A percentile compares a stretch with the other conserved stretches of the same genome.
Conservation (phyloP, 1,140 invertebrate species). For the Rhagoletis zephyria region DNA sequence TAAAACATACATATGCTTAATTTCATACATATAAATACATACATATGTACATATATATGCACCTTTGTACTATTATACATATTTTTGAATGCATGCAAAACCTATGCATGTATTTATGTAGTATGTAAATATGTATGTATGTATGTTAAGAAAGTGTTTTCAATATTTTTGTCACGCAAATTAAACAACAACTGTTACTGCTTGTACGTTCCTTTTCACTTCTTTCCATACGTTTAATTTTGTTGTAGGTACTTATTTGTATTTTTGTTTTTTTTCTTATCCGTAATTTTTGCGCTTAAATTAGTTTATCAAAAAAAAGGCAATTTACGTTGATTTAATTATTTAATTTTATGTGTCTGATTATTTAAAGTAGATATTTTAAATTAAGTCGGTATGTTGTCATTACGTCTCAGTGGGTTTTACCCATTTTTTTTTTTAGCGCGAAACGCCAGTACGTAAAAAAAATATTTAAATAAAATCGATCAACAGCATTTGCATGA, state of each 20-base stretch:
- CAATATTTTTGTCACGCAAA: neutral
- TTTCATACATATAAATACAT: neutral
- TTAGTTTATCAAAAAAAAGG: neutral
- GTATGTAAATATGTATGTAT: neutral
- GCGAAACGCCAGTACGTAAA: neutral
- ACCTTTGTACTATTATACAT: neutral
- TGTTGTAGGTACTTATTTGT: neutral
- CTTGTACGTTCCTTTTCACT: neutral
- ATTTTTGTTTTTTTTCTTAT: neutral
- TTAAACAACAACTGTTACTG: neutral
- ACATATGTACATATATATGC: neutral
- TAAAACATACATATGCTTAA: too few species aligned
- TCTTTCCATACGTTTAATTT: neutral
- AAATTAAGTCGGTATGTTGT: neutral
- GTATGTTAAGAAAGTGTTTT: neutral
- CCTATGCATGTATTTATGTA: too few species aligned
- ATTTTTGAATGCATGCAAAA: neutral
- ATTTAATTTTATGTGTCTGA: neutral
- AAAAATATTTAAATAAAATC: conserved; percentile 11
- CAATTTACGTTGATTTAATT: neutral
- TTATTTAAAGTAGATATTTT: neutral
- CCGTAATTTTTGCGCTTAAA: neutral
- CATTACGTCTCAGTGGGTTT: conserved; percentile 15
- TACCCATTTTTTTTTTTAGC: neutral
- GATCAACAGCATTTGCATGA: neutral